A percentile compares a stretch with the other conserved stretches of the same genome.
Conservation (phyloP, 2,888 invertebrate genomes). For the Drosophila falleni region DNA sequence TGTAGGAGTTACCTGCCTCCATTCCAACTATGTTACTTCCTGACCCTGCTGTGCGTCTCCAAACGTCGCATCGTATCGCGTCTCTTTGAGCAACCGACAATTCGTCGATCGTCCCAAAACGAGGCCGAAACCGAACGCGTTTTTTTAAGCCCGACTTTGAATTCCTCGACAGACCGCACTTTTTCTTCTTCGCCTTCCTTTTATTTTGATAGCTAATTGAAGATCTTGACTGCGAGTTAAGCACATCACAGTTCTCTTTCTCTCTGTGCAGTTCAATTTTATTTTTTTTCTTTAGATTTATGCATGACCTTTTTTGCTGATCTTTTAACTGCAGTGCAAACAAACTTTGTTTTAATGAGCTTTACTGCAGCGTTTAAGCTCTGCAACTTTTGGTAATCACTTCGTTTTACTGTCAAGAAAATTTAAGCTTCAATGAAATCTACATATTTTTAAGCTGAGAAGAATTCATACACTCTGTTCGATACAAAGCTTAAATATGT, state of each 20-base stretch:
- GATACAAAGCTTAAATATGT: too few relatives aligned
- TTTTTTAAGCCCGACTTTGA: slow-evolving; percentile 62
- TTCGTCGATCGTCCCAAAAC: slow-evolving; percentile 41
- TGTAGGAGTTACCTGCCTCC: slow-evolving; percentile 57
- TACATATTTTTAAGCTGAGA: neutral
- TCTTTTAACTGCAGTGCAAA: neutral
- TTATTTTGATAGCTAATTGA: slow-evolving; percentile 82
- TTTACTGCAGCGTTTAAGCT: neutral
- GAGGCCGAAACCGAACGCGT: slow-evolving; percentile 59
- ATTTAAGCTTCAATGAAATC: neutral
- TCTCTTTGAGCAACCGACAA: slow-evolving; percentile 58
- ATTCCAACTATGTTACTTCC: neutral
- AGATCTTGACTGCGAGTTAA: slow-evolving; percentile 75
- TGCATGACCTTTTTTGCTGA: slow-evolving; percentile 10
- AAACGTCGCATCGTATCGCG: neutral
- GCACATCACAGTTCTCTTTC: slow-evolving; percentile 39
- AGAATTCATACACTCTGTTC: too few relatives aligned
- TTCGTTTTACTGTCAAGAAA: neutral
- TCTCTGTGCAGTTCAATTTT: neutral
- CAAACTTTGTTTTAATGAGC: slow-evolving; percentile 39
- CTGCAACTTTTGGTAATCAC: slow-evolving; percentile 1
- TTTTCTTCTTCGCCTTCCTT: slow-evolving; percentile 7
- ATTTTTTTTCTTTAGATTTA: slow-evolving; percentile 22
- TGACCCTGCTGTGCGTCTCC: neutral
- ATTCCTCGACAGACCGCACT: slow-evolving; percentile 54